Conservation (phyloP, 2,797 vertebrate species). For the Cynodonichthys magdalenae region DNA sequence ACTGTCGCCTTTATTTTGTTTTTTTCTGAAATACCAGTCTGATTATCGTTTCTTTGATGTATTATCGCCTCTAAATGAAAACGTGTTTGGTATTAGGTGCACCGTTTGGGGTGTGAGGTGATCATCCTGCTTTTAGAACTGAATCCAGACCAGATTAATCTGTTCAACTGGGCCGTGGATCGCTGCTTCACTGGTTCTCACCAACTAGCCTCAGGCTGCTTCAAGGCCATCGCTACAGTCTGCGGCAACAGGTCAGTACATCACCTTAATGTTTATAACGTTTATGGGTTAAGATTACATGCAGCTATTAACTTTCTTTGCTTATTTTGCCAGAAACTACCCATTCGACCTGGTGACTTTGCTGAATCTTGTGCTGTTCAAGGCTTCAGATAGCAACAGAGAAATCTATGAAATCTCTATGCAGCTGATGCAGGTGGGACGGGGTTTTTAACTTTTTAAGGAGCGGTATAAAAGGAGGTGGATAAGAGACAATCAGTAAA, state of each 20-base stretch:
- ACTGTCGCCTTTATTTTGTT: neutral
- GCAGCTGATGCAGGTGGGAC: slow-evolving; percentile 96
- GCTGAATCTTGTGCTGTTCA: slow-evolving; percentile 96
- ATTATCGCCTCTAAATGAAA: slow-evolving; percentile 3
- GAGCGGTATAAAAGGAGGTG: neutral
- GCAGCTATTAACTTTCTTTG: neutral
- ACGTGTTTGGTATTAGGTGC: slow-evolving; percentile 81
- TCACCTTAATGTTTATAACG: neutral
- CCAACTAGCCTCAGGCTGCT: slow-evolving; percentile 97
- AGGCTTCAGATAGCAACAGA: slow-evolving; percentile 96
- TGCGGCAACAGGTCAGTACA: slow-evolving; percentile 92
- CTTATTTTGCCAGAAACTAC: slow-evolving; percentile 86
- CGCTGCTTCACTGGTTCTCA: slow-evolving; percentile 98
- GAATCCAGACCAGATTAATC: slow-evolving; percentile 96
- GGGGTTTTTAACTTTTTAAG: neutral
- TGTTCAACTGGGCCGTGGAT: slow-evolving; percentile 99
- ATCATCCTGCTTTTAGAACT: slow-evolving; percentile 94
- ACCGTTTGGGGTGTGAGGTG: slow-evolving; percentile 97
- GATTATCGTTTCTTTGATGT: neutral
- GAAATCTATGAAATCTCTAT: slow-evolving; percentile 99
- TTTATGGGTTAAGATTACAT: neutral
- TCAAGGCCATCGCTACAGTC: slow-evolving; percentile 98
- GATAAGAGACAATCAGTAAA: neutral
- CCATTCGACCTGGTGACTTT: slow-evolving; percentile 97
- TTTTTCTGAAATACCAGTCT: neutral